phyloP scores from a whole-genome alignment of 2,797 vertebrate species.

The Ataeniobius toweri region DNA sequence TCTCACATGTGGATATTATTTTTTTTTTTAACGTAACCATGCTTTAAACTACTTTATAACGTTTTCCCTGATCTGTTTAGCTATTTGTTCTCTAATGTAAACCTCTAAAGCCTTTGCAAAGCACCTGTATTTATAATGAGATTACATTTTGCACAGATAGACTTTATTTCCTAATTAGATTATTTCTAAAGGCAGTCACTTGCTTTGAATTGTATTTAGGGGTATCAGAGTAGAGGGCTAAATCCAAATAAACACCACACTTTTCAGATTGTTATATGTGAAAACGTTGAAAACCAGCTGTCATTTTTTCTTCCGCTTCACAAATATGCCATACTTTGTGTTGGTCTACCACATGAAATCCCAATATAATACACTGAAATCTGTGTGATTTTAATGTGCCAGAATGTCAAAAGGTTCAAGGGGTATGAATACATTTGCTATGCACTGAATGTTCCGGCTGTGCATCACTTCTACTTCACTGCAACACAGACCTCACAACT shows the following conservation, averaged over 20 bases:
- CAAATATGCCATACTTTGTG: background rate
- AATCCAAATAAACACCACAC: background rate
- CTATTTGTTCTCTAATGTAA: background rate
- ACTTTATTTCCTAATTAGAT: background rate
- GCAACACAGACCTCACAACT: conserved; percentile 53
- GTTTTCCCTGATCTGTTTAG: background rate
- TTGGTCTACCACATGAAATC: background rate
- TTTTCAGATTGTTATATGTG: background rate
- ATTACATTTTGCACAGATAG: background rate
- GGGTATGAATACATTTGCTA: background rate
- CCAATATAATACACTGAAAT: background rate
- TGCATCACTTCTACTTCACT: conserved; percentile 52
- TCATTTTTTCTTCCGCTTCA: background rate
- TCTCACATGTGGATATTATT: background rate
- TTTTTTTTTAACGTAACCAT: background rate
- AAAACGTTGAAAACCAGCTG: background rate
- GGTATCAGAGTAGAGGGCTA: background rate
- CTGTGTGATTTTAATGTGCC: background rate
- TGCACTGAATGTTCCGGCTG: background rate
- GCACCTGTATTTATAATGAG: background rate
- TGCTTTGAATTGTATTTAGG: background rate
- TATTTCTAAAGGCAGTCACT: background rate
- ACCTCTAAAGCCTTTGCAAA: background rate
- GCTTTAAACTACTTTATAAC: background rate
- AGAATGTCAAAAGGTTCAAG: background rate